Evolutionary conservation across 2,113 vertebrate species (phyloP).

Genomic region (Podarcis raffonei): DNA sequence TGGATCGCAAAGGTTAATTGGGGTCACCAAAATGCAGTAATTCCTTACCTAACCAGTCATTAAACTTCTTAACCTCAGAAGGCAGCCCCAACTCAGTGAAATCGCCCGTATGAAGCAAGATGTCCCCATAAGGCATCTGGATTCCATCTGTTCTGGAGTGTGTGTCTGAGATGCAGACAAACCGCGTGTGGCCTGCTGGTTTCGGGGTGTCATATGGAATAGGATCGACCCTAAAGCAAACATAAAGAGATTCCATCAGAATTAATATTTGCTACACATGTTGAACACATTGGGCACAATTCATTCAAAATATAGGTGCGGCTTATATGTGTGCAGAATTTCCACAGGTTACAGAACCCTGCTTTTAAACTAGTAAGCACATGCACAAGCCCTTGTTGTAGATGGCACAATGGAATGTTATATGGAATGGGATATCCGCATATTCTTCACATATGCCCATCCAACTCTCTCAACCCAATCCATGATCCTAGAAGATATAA

Average conservation of each 20-base stretch:
- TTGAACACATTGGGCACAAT: background rate
- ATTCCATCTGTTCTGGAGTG: slow-evolving; percentile 99
- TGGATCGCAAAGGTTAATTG: slow-evolving; percentile 83
- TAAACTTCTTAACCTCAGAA: slow-evolving; percentile 99
- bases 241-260: slow-evolving; percentile 78
- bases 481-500: background rate
- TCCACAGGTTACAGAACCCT: background rate
- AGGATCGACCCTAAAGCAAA: slow-evolving; percentile 94
- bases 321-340: background rate
- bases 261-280: slow-evolving; percentile 70
- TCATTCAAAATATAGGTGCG: background rate
- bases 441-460: background rate
- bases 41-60: slow-evolving; percentile 99
- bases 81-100: slow-evolving; percentile 99
- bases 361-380: too few relatives aligned
- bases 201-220: slow-evolving; percentile 97
- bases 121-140: slow-evolving; percentile 99
- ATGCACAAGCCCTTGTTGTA: background rate
- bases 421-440: background rate
- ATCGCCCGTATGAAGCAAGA: slow-evolving; percentile 97
- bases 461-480: background rate
- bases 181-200: slow-evolving; percentile 96
- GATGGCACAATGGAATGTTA: background rate
- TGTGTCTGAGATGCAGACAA: slow-evolving; percentile 97
- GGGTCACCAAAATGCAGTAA: slow-evolving; percentile 79